Evolutionary conservation across 2,797 vertebrate genomes (phyloP), one percentile per base, ranked within the genome.

Genomic region (Jordanella pulchra): DNA sequence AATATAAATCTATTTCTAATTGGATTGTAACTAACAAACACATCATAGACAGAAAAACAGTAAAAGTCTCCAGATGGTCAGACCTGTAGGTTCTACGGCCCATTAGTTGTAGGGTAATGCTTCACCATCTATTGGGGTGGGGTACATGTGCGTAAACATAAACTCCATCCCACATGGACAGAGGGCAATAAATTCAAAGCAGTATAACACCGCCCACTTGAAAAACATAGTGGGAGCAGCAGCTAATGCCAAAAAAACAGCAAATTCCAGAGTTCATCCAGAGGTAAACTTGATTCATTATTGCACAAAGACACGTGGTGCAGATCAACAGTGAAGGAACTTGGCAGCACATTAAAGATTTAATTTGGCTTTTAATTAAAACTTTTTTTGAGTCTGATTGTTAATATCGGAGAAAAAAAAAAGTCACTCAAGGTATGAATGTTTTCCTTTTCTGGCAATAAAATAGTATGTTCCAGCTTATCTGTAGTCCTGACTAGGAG

Each of bases 181-280:
- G 76, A 66, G 67, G 73, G 81, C 78, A 84, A 90, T 89, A 89
- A 86, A 90, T 91, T 82, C 76, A 82, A 82, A 76, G 56, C 39
- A 79, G 80, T 79, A 89, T 81, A 90, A 91, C 81, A 60, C 75
- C 81, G 50, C 80, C 84, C 86, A 80, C 25, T 12, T 76, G 77
- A 83, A 1, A 71, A 75, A 83, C 76, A 55, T 64, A 80, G 81
- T 72, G 78, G 88, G 85, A 89, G 84, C 23, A 30, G 56, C 53
- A 17, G 64, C 71, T 39, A 53, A 82, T 65, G 83, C 85, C 86
- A 89, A 75, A 84, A 71, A 71, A 81, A 81, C 77, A 84, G 14
- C 64, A 56, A 76, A 69, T 50, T 65, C 70, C 32, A 5, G 81
- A 80, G 90, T 90, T 91, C 89, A 91, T 82, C 82, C 54, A 50